Base-by-base conservation (phyloP, 1,140 invertebrate species). In the Aphelinus certus region DNA sequence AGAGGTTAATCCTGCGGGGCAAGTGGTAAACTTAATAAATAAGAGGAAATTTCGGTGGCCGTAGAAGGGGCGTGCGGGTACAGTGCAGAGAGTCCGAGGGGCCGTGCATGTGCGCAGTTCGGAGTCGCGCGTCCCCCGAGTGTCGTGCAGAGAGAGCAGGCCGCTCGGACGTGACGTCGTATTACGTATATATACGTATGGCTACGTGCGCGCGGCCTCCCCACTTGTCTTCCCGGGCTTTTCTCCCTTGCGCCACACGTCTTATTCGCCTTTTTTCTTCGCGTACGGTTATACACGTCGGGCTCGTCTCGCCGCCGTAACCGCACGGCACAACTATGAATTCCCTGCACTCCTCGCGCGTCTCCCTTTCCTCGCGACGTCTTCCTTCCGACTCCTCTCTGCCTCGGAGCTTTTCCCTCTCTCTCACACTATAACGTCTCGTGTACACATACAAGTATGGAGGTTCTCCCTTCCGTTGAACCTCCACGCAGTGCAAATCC, bases 281-380 rank as follows among this genome's bases (percentile, higher is more conserved):
- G 45, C 10, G 51, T 47, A 64, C n/a, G 6, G 9, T 80, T 79
- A 76, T 75, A 74, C 79, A 75, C 76, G 79, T 79, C 78, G 64
- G 56, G 55, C 65, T 67, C 56, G 10, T 77, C 62, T 67, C 67
- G 77, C 63, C 69, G 46, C 43, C 58, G 55, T 53, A 66, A 58
- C 48, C 55, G 47, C 56, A 63, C 60, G 47, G 64, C 42, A 64
- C 9, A 45, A 42, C 51, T 63, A 64, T 64, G 51, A 71, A 56
- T 76, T 71, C 61, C 47, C 73, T 67, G 70, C 71, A 74, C 73
- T 76, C 75, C 26, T 26, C 26, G 26, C 26, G 26, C 26, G 26
- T 26, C 26, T 26, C 26, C 26, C 26, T 26, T 26, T 70, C 46
- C 61, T 48, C 69, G 51, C 56, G 65, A 76, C 72, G 64, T 61